These are phyloP conservation scores for Osmerus eperlanus DNA, from an alignment of 2,113 vertebrate genomes.

Conservation along the genomic window DNA sequence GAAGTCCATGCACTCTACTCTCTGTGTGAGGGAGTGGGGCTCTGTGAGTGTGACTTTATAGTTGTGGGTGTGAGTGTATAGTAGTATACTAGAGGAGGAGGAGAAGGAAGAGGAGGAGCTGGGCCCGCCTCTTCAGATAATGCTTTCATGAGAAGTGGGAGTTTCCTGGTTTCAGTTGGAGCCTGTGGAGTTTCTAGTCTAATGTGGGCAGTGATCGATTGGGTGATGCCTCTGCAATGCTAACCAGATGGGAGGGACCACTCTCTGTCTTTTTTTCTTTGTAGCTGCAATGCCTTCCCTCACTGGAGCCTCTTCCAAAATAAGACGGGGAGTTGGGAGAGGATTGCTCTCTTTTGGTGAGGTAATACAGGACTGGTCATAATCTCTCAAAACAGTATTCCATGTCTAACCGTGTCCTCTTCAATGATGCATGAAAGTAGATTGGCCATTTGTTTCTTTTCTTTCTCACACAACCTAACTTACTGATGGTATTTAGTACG, in stretches of 20 bases:
- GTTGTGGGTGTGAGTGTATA: background rate
- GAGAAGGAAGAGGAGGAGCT: background rate
- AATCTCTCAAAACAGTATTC: too few relatives aligned
- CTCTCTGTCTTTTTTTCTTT: too few relatives aligned
- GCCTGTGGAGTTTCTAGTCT: background rate
- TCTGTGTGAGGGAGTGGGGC: background rate
- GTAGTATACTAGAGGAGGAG: background rate
- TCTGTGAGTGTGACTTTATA: background rate
- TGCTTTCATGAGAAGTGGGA: background rate
- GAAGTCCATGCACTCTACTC: background rate
- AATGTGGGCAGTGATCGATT: background rate
- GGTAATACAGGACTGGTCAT: too few relatives aligned
- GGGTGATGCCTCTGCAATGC: background rate
- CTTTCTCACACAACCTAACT: background rate
- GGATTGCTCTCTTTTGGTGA: too few relatives aligned
- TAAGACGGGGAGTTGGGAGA: background rate
- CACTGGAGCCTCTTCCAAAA: background rate
- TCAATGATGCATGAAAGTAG: too few relatives aligned
- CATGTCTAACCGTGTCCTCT: too few relatives aligned
- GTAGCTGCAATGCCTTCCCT: background rate
- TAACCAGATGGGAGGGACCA: background rate
- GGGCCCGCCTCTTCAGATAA: background rate
- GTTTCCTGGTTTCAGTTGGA: conserved; percentile 7
- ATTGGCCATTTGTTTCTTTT: too few relatives aligned
- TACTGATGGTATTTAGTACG: background rate